A percentile compares a stretch with the other conserved stretches of the same genome.
These are phyloP conservation scores for Coronaproctus castanopsis DNA, from an alignment of 2,888 invertebrate genomes.

Conservation along the genomic window DNA sequence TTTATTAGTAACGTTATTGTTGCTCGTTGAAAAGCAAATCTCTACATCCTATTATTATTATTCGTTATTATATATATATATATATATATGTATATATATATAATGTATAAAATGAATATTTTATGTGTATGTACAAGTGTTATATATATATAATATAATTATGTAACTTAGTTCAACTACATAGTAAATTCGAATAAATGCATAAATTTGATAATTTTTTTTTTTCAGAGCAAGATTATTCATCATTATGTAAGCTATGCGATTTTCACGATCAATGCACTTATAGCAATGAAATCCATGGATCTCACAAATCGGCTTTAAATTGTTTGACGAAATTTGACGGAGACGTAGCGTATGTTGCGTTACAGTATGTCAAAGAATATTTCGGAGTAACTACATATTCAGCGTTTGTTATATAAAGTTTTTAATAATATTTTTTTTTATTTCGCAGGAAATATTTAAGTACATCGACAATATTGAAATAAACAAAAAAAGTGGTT, in stretches of 20 bases:
- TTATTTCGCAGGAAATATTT: no score
- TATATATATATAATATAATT: no score
- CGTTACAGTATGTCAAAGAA: conserved; percentile 32
- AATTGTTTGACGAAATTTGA: conserved; percentile 34
- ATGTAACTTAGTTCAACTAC: neutral
- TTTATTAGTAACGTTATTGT: no score
- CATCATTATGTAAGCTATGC: conserved; percentile 37
- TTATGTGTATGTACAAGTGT: no score
- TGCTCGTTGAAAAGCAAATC: no score
- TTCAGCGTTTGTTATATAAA: neutral
- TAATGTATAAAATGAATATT: no score
- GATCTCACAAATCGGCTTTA: conserved; percentile 41
- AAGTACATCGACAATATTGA: no score
- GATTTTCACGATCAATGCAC: conserved; percentile 25
- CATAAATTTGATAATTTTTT: neutral
- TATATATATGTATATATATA: no score
- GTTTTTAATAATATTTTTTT: no score
- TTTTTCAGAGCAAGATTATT: conserved; percentile 32
- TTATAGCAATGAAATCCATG: conserved; percentile 26
- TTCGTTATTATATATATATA: no score
- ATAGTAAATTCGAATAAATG: neutral
- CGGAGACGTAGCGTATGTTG: conserved; percentile 40
- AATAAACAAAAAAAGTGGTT: no score
- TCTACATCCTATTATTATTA: no score
- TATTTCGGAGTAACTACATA: conserved; percentile 30